These are phyloP conservation scores for Danio aesculapii DNA, from an alignment of 2,797 vertebrate genomes.

Conservation along the genomic window DNA sequence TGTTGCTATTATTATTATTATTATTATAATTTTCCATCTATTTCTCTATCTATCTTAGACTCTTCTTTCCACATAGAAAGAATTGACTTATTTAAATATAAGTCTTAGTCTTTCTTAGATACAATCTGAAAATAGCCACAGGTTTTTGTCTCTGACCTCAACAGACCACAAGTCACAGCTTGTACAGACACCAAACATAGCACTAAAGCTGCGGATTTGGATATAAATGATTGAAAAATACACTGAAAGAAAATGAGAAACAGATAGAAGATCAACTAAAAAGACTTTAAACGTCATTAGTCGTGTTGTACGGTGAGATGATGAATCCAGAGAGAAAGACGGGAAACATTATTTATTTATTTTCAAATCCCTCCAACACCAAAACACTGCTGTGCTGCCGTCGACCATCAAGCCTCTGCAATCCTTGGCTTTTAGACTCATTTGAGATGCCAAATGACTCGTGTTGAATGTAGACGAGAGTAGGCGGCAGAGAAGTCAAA, in stretches of 20 bases:
- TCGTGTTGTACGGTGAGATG: slow-evolving; percentile 8
- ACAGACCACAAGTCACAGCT: neutral
- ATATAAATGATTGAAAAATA: slow-evolving; percentile 12
- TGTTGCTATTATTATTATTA: no score
- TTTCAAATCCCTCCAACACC: neutral
- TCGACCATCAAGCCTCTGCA: neutral
- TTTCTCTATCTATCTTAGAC: no score
- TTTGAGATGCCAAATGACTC: neutral
- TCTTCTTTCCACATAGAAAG: neutral
- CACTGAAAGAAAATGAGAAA: neutral
- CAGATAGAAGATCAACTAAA: neutral
- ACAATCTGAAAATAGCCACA: slow-evolving; percentile 19
- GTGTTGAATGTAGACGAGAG: slow-evolving; percentile 7
- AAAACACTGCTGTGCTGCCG: neutral
- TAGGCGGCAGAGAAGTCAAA: slow-evolving; percentile 9
- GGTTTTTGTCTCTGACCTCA: slow-evolving; percentile 7
- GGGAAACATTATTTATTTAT: neutral
- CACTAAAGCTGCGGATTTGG: slow-evolving; percentile 20
- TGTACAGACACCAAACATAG: neutral
- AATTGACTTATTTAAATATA: neutral
- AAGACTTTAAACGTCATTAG: neutral
- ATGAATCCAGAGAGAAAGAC: neutral
- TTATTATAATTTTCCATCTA: no score
- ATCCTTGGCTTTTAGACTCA: slow-evolving; percentile 1
- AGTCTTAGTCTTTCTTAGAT: neutral